Evolutionary conservation across 2,888 invertebrate genomes (phyloP).

Genomic region (Creontiades dilutus): DNA sequence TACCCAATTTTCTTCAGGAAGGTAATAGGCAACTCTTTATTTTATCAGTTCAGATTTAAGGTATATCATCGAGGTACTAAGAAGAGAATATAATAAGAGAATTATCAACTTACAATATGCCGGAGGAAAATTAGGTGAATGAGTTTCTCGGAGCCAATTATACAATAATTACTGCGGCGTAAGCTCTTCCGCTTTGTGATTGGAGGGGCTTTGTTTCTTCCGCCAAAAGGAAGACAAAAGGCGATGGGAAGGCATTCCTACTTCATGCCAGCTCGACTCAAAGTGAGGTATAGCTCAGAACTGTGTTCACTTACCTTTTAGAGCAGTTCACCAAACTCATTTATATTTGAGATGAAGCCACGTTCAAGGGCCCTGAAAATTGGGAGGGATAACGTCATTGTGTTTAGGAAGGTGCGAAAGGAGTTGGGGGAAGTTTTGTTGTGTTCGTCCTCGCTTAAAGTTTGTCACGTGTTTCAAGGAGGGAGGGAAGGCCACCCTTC

Average conservation of each 20-base stretch:
- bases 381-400: constrained; percentile 53
- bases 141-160: constrained; percentile 31
- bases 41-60: too few species aligned
- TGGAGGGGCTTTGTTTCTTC: constrained; percentile 29
- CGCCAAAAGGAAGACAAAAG: constrained; percentile 34
- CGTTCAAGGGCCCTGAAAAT: constrained; percentile 48
- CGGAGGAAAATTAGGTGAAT: constrained; percentile 22
- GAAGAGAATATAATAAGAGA: constrained; percentile 5
- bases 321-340: constrained; percentile 54
- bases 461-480: constrained; percentile 58
- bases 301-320: constrained; percentile 52
- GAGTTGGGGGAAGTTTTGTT: constrained; percentile 36
- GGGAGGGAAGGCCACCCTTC: neutral
- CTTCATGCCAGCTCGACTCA: constrained; percentile 3
- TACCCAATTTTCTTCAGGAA: too few species aligned
- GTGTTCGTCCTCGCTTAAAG: constrained; percentile 18
- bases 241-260: constrained; percentile 1
- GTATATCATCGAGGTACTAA: too few species aligned
- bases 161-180: constrained; percentile 38
- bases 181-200: constrained; percentile 49
- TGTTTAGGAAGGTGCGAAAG: constrained; percentile 43
- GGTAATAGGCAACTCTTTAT: too few species aligned
- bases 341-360: constrained; percentile 59
- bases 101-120: constrained; percentile 3
- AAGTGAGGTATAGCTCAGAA: constrained; percentile 22